A percentile compares a stretch with the other conserved stretches of the same genome.
phyloP scores from a whole-genome alignment of 2,797 vertebrate species.

The Aplochiton taeniatus region DNA sequence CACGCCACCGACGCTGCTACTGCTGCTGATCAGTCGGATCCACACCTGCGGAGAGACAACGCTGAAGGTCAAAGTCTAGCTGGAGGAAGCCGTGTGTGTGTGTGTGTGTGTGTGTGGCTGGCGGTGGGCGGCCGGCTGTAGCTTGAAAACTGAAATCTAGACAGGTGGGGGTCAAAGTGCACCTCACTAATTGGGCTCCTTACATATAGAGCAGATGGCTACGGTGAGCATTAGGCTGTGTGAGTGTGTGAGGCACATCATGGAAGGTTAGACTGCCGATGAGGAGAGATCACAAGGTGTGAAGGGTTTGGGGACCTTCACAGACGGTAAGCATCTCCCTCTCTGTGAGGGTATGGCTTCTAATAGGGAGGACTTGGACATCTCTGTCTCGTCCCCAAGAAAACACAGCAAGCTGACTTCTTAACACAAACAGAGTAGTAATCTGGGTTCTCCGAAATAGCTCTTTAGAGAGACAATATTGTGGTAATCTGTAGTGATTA shows the following conservation, averaged over 20 bases:
- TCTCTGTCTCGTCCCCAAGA: slow-evolving; percentile 17
- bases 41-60: slow-evolving; percentile 40
- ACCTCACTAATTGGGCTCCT: slow-evolving; percentile 67
- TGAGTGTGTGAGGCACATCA: slow-evolving; percentile 4
- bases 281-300: slow-evolving; percentile 38
- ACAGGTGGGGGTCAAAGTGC: slow-evolving; percentile 70
- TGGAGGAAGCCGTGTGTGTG: slow-evolving; percentile 25
- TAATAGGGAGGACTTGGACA: too few species aligned
- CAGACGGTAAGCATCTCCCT: slow-evolving; percentile 24
- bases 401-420: slow-evolving; percentile 4
- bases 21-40: slow-evolving; percentile 10
- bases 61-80: slow-evolving; percentile 59
- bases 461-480: too few species aligned
- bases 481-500: too few species aligned
- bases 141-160: slow-evolving; percentile 50
- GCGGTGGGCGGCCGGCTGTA: not conserved
- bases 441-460: too few species aligned
- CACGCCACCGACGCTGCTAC: slow-evolving; percentile 25
- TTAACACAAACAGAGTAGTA: too few species aligned
- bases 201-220: slow-evolving; percentile 74
- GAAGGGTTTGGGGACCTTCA: slow-evolving; percentile 12
- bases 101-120: slow-evolving; percentile 13
- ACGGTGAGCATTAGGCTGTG: slow-evolving; percentile 54
- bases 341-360: slow-evolving; percentile 23
- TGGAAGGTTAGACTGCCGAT: slow-evolving; percentile 24